A percentile compares a stretch with the other conserved stretches of the same genome.
Evolutionary conservation across 2,888 invertebrate species (phyloP).

Genomic region (Lycocerus yunnanus): DNA sequence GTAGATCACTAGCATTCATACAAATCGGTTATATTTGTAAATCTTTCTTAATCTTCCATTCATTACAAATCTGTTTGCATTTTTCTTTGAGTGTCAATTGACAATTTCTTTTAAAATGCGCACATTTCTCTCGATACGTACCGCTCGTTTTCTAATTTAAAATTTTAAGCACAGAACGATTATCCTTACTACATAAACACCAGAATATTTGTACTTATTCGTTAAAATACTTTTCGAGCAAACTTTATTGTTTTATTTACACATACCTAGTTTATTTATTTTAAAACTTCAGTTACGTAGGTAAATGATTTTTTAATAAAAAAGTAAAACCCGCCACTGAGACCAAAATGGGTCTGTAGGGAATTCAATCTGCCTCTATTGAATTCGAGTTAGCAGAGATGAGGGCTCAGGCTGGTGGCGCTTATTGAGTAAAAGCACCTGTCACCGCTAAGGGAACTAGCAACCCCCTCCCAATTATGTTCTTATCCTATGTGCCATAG

Average conservation of each 20-base stretch:
- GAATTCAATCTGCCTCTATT: slow-evolving; percentile 37
- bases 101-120: neutral
- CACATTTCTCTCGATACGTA: neutral
- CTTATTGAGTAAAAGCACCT: slow-evolving; percentile 37
- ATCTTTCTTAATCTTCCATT: neutral
- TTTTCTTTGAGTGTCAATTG: neutral
- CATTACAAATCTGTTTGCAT: neutral
- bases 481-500: neutral
- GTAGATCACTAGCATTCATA: too few relatives aligned
- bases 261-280: neutral
- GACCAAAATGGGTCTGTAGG: slow-evolving; percentile 21
- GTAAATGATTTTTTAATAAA: slow-evolving; percentile 15
- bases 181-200: neutral
- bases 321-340: slow-evolving; percentile 15
- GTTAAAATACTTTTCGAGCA: neutral
- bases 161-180: neutral
- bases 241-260: neutral
- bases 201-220: neutral
- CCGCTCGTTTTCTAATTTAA: neutral
- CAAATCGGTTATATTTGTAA: neutral
- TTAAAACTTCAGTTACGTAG: slow-evolving; percentile 1
- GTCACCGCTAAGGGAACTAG: slow-evolving; percentile 33
- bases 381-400: slow-evolving; percentile 37
- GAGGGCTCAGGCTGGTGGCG: slow-evolving; percentile 36
- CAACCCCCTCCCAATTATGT: slow-evolving; percentile 29